phyloP scores from a whole-genome alignment of 2,888 invertebrate species.

The Lamellibrachia columna region DNA sequence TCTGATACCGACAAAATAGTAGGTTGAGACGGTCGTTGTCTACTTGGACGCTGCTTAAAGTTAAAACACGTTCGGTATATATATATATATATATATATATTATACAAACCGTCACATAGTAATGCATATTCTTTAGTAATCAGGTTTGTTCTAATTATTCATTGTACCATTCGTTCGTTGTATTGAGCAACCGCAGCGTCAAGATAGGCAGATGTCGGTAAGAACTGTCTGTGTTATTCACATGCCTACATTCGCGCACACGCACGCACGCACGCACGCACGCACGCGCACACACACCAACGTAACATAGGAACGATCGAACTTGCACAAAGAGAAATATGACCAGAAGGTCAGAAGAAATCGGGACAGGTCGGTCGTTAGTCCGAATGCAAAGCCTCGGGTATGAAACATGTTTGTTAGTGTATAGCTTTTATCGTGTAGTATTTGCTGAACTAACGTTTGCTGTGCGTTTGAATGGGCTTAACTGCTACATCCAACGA shows the following conservation, averaged over 20 bases:
- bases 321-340: neutral
- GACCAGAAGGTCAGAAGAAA: neutral
- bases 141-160: neutral
- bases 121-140: neutral
- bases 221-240: too few relatives aligned
- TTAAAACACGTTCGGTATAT: neutral
- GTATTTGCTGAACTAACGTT: neutral
- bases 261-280: neutral
- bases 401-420: neutral
- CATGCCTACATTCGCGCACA: neutral
- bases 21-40: neutral
- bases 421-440: neutral
- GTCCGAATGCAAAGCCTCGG: constrained; percentile 16
- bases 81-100: neutral
- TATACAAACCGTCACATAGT: neutral
- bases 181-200: too few relatives aligned
- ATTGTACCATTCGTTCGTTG: too few relatives aligned
- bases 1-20: neutral
- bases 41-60: neutral
- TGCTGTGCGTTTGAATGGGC: neutral
- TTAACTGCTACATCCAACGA: neutral
- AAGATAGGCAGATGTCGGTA: too few relatives aligned
- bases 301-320: neutral
- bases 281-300: neutral
- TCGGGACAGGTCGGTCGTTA: neutral